These are phyloP conservation scores for Harpalus rufipes DNA, from an alignment of 2,888 invertebrate species.

Conservation along the genomic window DNA sequence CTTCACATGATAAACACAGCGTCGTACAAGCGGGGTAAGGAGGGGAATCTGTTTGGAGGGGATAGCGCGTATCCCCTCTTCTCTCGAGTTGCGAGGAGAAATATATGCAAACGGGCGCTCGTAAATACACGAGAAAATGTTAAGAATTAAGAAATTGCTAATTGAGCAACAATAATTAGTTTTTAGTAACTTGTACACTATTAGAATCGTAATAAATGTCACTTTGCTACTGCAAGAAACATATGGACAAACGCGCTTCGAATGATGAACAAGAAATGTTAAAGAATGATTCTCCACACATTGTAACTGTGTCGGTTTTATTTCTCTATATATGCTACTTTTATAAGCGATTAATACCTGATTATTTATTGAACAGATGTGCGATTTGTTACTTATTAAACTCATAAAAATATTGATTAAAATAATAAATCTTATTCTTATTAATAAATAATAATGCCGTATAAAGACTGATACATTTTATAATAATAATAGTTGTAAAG, in stretches of 20 bases:
- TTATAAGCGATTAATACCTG: no score
- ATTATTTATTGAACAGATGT: no score
- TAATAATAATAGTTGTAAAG: no score
- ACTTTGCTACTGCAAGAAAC: slow-evolving; percentile 12
- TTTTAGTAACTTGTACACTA: slow-evolving; percentile 67
- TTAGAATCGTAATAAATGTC: slow-evolving; percentile 65
- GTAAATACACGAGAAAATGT: slow-evolving; percentile 69
- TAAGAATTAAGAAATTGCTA: slow-evolving; percentile 70
- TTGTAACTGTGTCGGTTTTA: not conserved
- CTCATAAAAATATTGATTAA: no score
- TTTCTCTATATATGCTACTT: not conserved
- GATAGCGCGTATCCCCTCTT: slow-evolving; percentile 20
- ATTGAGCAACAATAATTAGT: slow-evolving; percentile 71
- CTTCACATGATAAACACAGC: slow-evolving; percentile 32
- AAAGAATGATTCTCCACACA: not conserved
- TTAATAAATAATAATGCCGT: no score
- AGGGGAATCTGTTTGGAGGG: not conserved
- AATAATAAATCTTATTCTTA: no score
- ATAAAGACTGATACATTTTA: no score
- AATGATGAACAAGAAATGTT: not conserved
- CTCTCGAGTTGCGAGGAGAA: slow-evolving; percentile 4
- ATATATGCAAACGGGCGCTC: slow-evolving; percentile 67
- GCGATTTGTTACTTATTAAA: no score
- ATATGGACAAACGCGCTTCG: not conserved
- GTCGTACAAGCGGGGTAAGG: not conserved